Evolutionary conservation across 2,888 invertebrate genomes (phyloP), one percentile per base, ranked within the genome.

Genomic region (Antitype chi): DNA sequence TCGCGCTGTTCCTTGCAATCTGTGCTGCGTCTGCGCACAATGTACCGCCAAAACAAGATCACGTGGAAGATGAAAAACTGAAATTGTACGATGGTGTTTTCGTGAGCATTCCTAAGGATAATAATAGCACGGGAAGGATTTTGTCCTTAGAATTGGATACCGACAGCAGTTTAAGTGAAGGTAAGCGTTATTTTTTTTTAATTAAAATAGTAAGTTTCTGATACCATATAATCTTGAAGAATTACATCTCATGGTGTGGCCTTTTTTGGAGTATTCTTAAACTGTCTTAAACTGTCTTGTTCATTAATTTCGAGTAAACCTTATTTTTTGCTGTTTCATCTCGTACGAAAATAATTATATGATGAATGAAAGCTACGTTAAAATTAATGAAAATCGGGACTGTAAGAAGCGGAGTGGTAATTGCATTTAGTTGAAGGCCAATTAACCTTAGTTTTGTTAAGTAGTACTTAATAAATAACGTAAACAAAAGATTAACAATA

Each of bases 121-220:
- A 89, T 52, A 91, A 87, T 69, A 92, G 92, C 76, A 91, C 93
- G 6, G 90, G 86, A 2, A 93, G 89, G 85, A 20, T 95, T 74
- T 75, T 96, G 53, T 95, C 96, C 6, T 89, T 96, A 53, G 94
- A 96, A 90, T 85, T 96, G 76, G 91, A 95, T 60, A 91, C 93
- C 0, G 88, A 87, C 13, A 89, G 85, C 32, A 88, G 88, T 70
- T 68, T 86, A n/a, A 92, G 84, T 64, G 92, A 94, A 93, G 95
- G 96, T 95, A 79, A 89, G 91, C 23, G 1, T 23, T 28, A 23
- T 17, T 25, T 80, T 52, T 80, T 52, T 53, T 60, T 4, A 32
- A 13, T 13, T 23, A 20, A 60, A 20, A 1, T 23, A 49, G 1
- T 15, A 20, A 23, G 15, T 1, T 52, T 38, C 1, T 3, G 11